Evolutionary conservation across 2,888 invertebrate species (phyloP), one percentile per base, ranked within the genome.

Genomic region (Mylabris sibirica): DNA sequence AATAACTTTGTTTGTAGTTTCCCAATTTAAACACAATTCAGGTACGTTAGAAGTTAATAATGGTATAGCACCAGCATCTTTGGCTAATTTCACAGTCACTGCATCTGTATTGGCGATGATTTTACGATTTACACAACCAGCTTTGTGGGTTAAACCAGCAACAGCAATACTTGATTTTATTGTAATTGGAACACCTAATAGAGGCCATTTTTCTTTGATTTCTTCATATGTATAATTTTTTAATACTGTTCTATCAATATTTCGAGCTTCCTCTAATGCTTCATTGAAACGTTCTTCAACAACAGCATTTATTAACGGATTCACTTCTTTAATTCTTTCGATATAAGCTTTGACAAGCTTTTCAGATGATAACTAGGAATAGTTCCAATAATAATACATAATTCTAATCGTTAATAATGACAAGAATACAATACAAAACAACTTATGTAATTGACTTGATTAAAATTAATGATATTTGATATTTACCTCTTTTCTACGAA

Each of bases 21-120:
- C 97, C 90, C 93, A 94, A 82, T 94, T 95, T 81, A 96, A 87
- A 78, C 97, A 97, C 71, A 94, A 88, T 81, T 97, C 97, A 0
- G 96, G 95, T 0, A 94, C 93, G 81, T 95, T 95, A 20, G 95
- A 94, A 0, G 95, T 91, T 17, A 93, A 88, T 44, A 97, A 84
- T 0, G 94, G 92, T 66, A 97, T 92, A 9, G 89, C 94, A 0
- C 97, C 97, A 0, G 95, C 93, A 8, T 85, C 80, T 69, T 88
- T 86, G 71, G 93, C 85, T 0, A 86, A 83, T 0, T 82, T 83
- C 0, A 97, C 93, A 0, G 87, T 89, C 0, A 85, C 88, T 0
- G 95, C 94, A 84, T 97, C 93, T 0, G 85, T 77, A 0, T 83
- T 75, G 0, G 94, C 91, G n/a, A 84, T 84, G 0, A 85, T 75